These are phyloP conservation scores for Furnarius figulus DNA, from an alignment of 2,113 vertebrate species.

Conservation along the genomic window DNA sequence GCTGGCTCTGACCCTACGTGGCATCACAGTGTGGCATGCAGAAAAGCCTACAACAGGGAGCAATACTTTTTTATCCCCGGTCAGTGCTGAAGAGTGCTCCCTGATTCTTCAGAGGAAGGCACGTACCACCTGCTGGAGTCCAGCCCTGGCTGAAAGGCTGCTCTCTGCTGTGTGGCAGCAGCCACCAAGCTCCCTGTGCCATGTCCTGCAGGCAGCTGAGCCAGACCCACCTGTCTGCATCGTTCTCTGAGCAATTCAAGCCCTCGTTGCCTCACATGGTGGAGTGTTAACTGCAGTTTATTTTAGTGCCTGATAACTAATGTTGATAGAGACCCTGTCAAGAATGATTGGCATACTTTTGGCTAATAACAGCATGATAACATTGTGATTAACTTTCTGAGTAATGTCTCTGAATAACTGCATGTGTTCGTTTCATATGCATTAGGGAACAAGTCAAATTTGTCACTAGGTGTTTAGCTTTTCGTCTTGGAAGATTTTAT, in stretches of 20 bases:
- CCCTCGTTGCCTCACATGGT: accelerated
- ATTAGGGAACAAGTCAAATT: background rate
- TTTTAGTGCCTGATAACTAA: background rate
- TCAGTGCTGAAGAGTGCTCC: accelerated
- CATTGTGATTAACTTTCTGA: background rate
- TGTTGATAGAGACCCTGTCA: background rate
- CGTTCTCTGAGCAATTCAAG: accelerated
- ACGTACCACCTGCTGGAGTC: background rate
- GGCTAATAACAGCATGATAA: background rate
- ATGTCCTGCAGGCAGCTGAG: background rate
- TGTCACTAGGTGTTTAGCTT: background rate
- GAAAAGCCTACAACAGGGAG: background rate
- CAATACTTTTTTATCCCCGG: accelerated
- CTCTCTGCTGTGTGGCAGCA: background rate
- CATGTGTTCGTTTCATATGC: background rate
- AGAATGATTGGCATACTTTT: background rate
- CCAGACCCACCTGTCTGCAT: background rate
- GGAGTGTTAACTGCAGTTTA: background rate
- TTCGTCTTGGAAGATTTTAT: background rate
- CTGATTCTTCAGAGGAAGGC: background rate
- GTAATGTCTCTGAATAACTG: background rate
- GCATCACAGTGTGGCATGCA: accelerated
- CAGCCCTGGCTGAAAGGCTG: background rate
- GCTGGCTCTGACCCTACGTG: background rate
- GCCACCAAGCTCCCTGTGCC: background rate